These are phyloP conservation scores for Zaprionus lachaisei DNA, from an alignment of 1,140 invertebrate species.

Conservation along the genomic window DNA sequence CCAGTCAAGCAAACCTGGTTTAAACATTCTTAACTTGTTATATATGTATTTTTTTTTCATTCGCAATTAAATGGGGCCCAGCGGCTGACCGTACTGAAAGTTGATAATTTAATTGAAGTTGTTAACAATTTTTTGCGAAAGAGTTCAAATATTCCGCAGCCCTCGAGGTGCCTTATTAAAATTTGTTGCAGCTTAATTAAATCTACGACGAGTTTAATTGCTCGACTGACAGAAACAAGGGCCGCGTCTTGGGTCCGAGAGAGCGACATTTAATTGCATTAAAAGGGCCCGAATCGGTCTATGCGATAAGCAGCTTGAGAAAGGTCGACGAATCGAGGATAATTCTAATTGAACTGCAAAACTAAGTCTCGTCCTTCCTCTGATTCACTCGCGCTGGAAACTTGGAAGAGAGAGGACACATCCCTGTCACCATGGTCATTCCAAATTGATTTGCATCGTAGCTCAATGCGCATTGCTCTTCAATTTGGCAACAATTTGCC, in stretches of 20 bases:
- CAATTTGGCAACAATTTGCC: slow-evolving; percentile 65
- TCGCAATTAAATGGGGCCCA: slow-evolving; percentile 59
- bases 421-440: neutral
- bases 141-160: slow-evolving; percentile 15
- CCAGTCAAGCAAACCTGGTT: neutral
- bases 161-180: slow-evolving; percentile 68
- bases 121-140: slow-evolving; percentile 66
- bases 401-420: neutral
- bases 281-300: slow-evolving; percentile 9
- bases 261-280: slow-evolving; percentile 37
- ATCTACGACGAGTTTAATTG: slow-evolving; percentile 71
- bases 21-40: neutral
- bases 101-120: slow-evolving; percentile 83
- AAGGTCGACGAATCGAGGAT: slow-evolving; percentile 3
- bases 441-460: slow-evolving; percentile 8
- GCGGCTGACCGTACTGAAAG: slow-evolving; percentile 61
- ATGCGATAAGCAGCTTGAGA: slow-evolving; percentile 40
- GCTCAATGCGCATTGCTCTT: slow-evolving; percentile 35
- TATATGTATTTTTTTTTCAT: slow-evolving; percentile 15
- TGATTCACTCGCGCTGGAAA: neutral
- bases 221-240: slow-evolving; percentile 58
- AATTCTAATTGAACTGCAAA: slow-evolving; percentile 1
- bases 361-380: neutral
- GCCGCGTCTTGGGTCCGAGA: slow-evolving; percentile 10
- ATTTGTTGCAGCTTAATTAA: slow-evolving; percentile 80